Evolutionary conservation across 1,140 invertebrate genomes (phyloP), one percentile per base, ranked within the genome.

Genomic region (Galleria mellonella): DNA sequence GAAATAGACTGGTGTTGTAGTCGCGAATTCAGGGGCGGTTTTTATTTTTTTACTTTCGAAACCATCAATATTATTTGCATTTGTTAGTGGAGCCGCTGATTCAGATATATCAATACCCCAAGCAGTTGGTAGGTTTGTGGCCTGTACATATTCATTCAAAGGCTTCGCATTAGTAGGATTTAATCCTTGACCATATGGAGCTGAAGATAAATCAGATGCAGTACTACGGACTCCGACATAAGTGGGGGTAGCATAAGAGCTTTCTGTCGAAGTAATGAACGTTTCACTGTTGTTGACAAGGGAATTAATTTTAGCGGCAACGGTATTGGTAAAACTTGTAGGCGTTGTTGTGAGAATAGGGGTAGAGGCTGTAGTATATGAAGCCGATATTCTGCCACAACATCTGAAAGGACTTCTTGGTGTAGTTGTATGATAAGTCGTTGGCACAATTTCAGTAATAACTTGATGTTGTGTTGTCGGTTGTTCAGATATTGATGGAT

Each of bases 151-250:
- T 29, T 85, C 76, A 38, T 55, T 78, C 10, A 83, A 59, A 29
- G 77, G 69, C 58, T 72, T 72, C 9, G 62, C 62, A 15, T 78
- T 65, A 10, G 48, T 51, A 1, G 66, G 58, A 23, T 70, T 61
- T 15, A 69, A 46, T 15, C 57, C 68, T 36, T 51, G 67, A 9
- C 83, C 78, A 45, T 86, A 87, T 14, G 68, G 66, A 11, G 64
- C 62, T 30, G 62, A 49, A 37, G 51, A 55, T 0, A 77, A 75
- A 53, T 89, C 89, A 32, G 62, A 49, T 35, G 51, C 57, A 0
- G 78, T 76, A 53, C 89, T 89, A 55, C 89, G 87, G 54, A 88
- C 87, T 1, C 79, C 87, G 7, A 86, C 85, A 43, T 85, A 85
- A 52, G 67, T 75, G n/a, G 77, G 72, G 13, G 81, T 56, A 10